Evolutionary conservation across 2,888 invertebrate genomes (phyloP).

Genomic region (Oscheius myriophilus): DNA sequence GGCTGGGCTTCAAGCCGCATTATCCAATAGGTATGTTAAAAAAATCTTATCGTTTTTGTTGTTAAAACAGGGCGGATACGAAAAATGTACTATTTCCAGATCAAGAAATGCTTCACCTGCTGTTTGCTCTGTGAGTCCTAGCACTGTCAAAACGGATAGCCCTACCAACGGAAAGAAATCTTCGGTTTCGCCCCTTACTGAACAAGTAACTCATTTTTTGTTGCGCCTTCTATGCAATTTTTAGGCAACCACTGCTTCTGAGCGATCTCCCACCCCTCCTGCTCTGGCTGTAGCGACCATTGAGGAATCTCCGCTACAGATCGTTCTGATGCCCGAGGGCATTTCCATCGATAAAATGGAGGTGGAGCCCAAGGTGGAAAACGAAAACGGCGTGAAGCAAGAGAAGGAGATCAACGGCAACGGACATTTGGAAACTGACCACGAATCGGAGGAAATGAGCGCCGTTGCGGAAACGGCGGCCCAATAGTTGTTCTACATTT

Average conservation of each 20-base stretch:
- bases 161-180: conserved; percentile 16
- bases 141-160: conserved; percentile 1
- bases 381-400: conserved; percentile 1
- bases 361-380: conserved; percentile 8
- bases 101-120: conserved; percentile 9
- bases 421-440: background rate
- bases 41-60: too few relatives aligned
- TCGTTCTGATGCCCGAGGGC: conserved; percentile 11
- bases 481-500: too few relatives aligned
- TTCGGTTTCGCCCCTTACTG: conserved; percentile 11
- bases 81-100: background rate
- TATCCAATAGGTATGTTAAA: too few relatives aligned
- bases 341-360: conserved; percentile 1
- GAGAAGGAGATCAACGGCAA: conserved; percentile 12
- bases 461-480: too few relatives aligned
- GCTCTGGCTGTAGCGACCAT: conserved; percentile 29
- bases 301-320: conserved; percentile 19
- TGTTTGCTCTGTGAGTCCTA: conserved; percentile 11
- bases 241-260: background rate
- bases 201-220: background rate
- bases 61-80: too few relatives aligned
- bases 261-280: conserved; percentile 26
- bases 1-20: too few relatives aligned
- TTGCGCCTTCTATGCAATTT: background rate
- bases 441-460: too few relatives aligned